phyloP scores from a whole-genome alignment of 2,888 invertebrate species.

The Limenitis camilla region DNA sequence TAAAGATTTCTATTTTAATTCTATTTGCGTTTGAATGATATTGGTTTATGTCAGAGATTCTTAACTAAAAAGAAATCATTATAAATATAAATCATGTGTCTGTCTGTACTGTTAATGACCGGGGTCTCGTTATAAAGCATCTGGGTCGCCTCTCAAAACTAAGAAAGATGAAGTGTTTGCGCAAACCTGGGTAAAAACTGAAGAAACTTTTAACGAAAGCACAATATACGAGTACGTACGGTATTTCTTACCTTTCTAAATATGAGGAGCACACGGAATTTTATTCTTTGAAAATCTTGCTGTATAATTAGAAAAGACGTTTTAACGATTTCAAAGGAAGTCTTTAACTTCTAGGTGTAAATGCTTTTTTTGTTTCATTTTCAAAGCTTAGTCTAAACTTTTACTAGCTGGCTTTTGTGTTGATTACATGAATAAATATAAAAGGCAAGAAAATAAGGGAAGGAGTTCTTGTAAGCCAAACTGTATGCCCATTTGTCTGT shows the following conservation, averaged over 20 bases:
- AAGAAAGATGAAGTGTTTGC: conserved; percentile 20
- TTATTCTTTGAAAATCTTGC: conserved; percentile 5
- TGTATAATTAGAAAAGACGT: background rate
- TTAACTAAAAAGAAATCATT: background rate
- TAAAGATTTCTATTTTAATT: no score
- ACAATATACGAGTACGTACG: conserved; percentile 3
- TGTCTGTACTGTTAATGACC: conserved; percentile 11
- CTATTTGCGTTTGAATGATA: background rate
- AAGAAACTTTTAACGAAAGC: conserved; percentile 15
- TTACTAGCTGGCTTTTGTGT: no score
- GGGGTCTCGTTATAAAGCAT: conserved; percentile 18
- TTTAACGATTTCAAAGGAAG: no score
- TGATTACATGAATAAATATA: no score
- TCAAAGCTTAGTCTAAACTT: no score
- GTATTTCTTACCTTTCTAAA: background rate
- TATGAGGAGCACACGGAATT: background rate
- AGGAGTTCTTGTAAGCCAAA: no score
- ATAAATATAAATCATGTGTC: background rate
- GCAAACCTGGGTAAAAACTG: conserved; percentile 15
- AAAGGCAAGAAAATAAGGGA: no score
- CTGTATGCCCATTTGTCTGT: no score
- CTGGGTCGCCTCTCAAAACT: conserved; percentile 21
- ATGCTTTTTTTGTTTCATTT: no score
- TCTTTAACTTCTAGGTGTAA: no score
- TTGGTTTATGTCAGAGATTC: background rate